phyloP scores from a whole-genome alignment of 2,113 vertebrate species.

The Rhinopomastus cyanomelas region DNA sequence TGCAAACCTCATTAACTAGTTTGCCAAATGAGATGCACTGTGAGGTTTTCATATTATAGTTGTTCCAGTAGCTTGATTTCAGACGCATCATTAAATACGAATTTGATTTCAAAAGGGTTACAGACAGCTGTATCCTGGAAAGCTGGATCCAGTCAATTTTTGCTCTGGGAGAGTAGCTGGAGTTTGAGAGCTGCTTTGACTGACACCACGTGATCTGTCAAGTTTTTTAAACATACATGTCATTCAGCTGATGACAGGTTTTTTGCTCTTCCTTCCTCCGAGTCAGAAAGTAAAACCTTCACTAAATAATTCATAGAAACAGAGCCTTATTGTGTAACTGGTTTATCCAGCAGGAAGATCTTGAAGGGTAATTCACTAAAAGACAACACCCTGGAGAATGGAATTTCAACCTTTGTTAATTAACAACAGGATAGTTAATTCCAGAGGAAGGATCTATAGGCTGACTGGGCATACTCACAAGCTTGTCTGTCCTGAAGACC shows the following conservation, averaged over 20 bases:
- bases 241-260: not conserved
- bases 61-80: not conserved
- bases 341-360: constrained; percentile 66
- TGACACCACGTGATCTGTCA: not conserved
- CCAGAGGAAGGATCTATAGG: constrained; percentile 10
- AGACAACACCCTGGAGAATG: constrained; percentile 35
- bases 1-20: not conserved
- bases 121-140: not conserved
- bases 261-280: not conserved
- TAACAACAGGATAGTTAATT: not conserved
- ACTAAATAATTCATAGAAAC: constrained; percentile 64
- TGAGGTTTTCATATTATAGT: not conserved
- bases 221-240: not conserved
- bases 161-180: not conserved
- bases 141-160: not conserved
- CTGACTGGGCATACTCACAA: not conserved
- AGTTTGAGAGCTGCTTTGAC: not conserved
- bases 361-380: constrained; percentile 62
- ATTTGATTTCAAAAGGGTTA: not conserved
- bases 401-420: constrained; percentile 53
- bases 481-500: not conserved
- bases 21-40: not conserved
- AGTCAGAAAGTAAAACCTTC: constrained; percentile 27
- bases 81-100: not conserved
- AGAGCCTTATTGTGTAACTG: constrained; percentile 12